Percentiles rank a stretch among this genome's conserved stretches.
These are phyloP conservation scores for Venusia cambrica DNA, from an alignment of 2,888 invertebrate genomes.

Conservation along the genomic window DNA sequence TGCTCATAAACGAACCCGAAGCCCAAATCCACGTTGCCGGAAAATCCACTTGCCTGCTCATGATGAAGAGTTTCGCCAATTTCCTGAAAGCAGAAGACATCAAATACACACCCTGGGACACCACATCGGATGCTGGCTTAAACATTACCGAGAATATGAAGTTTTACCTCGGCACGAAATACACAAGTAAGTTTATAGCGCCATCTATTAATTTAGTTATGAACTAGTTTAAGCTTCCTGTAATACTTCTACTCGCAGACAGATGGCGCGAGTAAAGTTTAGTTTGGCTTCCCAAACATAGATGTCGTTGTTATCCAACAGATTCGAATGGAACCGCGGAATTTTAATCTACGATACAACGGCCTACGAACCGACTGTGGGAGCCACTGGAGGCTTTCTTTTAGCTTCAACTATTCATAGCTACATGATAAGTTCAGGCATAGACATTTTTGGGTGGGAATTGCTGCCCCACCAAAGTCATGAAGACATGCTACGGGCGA, in stretches of 20 bases:
- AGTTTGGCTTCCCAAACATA: constrained; percentile 35
- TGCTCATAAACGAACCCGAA: constrained; percentile 86
- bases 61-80: constrained; percentile 87
- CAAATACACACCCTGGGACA: constrained; percentile 82
- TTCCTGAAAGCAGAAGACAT: constrained; percentile 69
- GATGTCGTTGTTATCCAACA: constrained; percentile 58
- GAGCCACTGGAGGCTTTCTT: constrained; percentile 87
- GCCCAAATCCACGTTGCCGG: constrained; percentile 86
- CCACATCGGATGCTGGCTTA: constrained; percentile 76
- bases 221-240: neutral
- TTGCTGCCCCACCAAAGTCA: constrained; percentile 56
- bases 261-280: constrained; percentile 32
- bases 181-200: constrained; percentile 84
- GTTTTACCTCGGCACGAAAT: constrained; percentile 84
- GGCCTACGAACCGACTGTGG: constrained; percentile 84
- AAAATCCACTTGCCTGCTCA: constrained; percentile 86
- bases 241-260: constrained; percentile 19
- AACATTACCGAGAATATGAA: constrained; percentile 83
- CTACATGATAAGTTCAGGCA: constrained; percentile 59
- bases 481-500: constrained; percentile 71
- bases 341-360: constrained; percentile 88
- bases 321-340: constrained; percentile 87
- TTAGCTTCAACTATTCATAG: constrained; percentile 88
- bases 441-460: constrained; percentile 56
- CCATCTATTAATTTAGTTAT: constrained; percentile 28